Evolutionary conservation across 2,113 vertebrate genomes (phyloP), one percentile per base, ranked within the genome.

Genomic region (Serilophus lunatus): DNA sequence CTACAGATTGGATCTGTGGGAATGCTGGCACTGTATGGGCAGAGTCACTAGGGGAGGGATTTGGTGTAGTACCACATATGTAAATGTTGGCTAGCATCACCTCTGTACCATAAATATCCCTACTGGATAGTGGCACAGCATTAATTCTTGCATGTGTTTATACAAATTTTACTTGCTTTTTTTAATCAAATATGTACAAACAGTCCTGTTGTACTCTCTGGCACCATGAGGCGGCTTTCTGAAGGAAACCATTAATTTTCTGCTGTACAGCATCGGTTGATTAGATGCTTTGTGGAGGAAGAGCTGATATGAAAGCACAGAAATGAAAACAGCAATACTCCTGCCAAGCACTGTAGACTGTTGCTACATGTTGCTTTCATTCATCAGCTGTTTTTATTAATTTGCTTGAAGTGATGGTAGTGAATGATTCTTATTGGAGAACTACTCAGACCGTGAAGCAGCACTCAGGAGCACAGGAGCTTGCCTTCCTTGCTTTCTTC

Each of bases 181-280:
- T 84, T 56, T 84, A 93, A 95, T 85, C 23, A 90, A 90, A 79
- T 94, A 90, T 96, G 96, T 96, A 90, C 91, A 94, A 94, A 96
- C 87, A 94, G 71, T 91, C 40, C 22, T 1, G 17, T 76, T 7
- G 6, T 88, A 89, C 29, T 88, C 56, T 90, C 92, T 95, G 93
- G 76, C 90, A 92, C 90, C 35, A 4, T 42, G 79, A 95, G 79
- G 72, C 50, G 2, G 49, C 77, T 95, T 40, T 75, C 57, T 74
- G 88, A 90, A 95, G 40, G 78, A 95, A 96, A 87, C 65, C 72
- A 31, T 93, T 96, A 91, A 95, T 95, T 94, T 96, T 96, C 86
- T 82, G 81, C 82, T 69, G 56, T 79, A 82, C 40, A 88, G 70
- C 63, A 45, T 36, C 1, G 2, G 65, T 85, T 96, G 91, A 94